Evolutionary conservation across 2,888 invertebrate genomes (phyloP).

Genomic region (Nymphalis urticae): DNA sequence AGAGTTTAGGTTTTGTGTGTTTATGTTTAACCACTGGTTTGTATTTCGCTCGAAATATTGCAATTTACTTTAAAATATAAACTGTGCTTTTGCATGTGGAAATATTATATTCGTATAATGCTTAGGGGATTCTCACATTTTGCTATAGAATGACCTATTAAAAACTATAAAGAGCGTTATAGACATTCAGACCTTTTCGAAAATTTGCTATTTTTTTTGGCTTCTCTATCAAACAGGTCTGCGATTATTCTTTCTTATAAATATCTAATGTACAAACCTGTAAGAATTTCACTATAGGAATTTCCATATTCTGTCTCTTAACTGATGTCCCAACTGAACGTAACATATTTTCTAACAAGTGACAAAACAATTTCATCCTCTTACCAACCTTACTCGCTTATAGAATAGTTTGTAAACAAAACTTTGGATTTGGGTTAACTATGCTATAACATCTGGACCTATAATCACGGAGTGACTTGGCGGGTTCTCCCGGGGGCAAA

Average conservation of each 20-base stretch:
- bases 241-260: background rate
- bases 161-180: too few species aligned
- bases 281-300: too few species aligned
- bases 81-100: too few species aligned
- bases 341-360: conserved; percentile 8
- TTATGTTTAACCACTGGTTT: background rate
- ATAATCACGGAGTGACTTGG: conserved; percentile 58
- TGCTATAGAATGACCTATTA: too few species aligned
- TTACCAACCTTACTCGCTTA: conserved; percentile 24
- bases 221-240: too few species aligned
- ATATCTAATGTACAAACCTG: background rate
- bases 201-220: too few species aligned
- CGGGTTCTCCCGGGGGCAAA: conserved; percentile 40
- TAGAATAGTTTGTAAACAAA: conserved; percentile 48
- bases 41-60: background rate
- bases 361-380: conserved; percentile 15
- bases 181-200: too few species aligned
- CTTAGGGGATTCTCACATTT: too few species aligned
- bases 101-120: too few species aligned
- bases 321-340: background rate
- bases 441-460: conserved; percentile 54
- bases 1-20: background rate
- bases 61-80: too few species aligned
- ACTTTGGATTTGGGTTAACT: conserved; percentile 58
- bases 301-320: background rate